A percentile compares a stretch with the other conserved stretches of the same genome.
Evolutionary conservation across 2,888 invertebrate genomes (phyloP).

Genomic region (Pemphredon lugubris): DNA sequence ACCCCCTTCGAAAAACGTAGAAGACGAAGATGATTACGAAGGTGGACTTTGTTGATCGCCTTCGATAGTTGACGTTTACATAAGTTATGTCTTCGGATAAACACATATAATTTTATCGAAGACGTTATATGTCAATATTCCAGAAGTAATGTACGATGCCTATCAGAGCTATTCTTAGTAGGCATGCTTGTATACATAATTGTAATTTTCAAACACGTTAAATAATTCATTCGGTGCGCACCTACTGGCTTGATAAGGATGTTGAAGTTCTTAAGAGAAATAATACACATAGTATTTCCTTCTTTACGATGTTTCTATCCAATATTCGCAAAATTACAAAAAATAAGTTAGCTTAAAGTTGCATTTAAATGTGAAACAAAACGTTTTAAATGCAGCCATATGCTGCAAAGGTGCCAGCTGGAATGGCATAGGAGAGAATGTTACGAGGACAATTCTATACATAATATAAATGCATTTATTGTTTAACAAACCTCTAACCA

Average conservation of each 20-base stretch:
- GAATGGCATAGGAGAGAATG: not conserved
- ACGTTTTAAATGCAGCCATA: conserved; percentile 14
- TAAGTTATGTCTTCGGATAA: conserved; percentile 26
- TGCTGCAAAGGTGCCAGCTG: not conserved
- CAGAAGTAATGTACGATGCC: conserved; percentile 25
- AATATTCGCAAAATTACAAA: conserved; percentile 7
- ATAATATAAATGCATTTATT: conserved; percentile 45
- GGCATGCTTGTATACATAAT: conserved; percentile 23
- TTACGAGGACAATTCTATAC: not conserved
- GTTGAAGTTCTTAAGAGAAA: conserved; percentile 3
- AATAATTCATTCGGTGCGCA: conserved; percentile 10
- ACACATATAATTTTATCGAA: conserved; percentile 32
- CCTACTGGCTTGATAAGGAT: conserved; percentile 20
- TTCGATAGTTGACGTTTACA: conserved; percentile 18
- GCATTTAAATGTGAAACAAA: conserved; percentile 1
- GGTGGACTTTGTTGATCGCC: conserved; percentile 55
- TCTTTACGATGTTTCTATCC: conserved; percentile 12
- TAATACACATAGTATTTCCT: conserved; percentile 7
- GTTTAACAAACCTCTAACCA: conserved; percentile 4
- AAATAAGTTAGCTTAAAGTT: conserved; percentile 14
- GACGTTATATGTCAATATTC: conserved; percentile 28
- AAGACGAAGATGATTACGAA: conserved; percentile 50
- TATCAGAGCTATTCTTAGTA: conserved; percentile 14
- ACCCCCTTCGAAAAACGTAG: conserved; percentile 25
- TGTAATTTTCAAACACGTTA: conserved; percentile 21